Evolutionary conservation across 2,113 vertebrate genomes (phyloP).

Genomic region (Clarias batrachus): DNA sequence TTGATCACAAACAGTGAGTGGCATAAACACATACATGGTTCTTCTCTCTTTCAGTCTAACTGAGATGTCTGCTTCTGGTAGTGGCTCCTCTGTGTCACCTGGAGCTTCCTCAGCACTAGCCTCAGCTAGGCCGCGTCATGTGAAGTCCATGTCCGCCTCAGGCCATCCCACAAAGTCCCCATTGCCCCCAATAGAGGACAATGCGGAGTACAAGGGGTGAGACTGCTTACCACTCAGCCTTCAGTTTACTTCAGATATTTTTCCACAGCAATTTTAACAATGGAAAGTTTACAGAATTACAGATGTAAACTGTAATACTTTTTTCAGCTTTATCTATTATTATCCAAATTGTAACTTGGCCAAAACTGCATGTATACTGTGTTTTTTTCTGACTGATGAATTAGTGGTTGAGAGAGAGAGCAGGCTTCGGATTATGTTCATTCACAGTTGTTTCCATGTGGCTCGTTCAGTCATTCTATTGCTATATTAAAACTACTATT

Average conservation of each 20-base stretch:
- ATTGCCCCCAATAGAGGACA: conserved; percentile 71
- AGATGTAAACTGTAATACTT: too few species aligned
- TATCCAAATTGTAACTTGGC: not conserved
- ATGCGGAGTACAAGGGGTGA: conserved; percentile 89
- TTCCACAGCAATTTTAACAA: too few species aligned
- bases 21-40: not conserved
- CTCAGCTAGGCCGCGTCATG: conserved; percentile 90
- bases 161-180: conserved; percentile 91
- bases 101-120: conserved; percentile 71
- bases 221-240: conserved; percentile 52
- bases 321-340: too few species aligned
- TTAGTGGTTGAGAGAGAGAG: not conserved
- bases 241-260: too few species aligned
- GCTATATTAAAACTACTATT: not conserved
- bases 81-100: conserved; percentile 69
- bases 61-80: conserved; percentile 80
- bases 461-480: not conserved
- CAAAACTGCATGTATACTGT: not conserved
- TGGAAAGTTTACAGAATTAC: too few species aligned
- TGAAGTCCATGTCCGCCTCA: conserved; percentile 98
- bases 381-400: not conserved
- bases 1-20: not conserved
- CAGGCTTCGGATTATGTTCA: not conserved
- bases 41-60: conserved; percentile 76
- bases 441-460: not conserved